These are phyloP conservation scores for Callithrix jacchus DNA, from an alignment of 2,113 vertebrate species.

Conservation along the genomic window DNA sequence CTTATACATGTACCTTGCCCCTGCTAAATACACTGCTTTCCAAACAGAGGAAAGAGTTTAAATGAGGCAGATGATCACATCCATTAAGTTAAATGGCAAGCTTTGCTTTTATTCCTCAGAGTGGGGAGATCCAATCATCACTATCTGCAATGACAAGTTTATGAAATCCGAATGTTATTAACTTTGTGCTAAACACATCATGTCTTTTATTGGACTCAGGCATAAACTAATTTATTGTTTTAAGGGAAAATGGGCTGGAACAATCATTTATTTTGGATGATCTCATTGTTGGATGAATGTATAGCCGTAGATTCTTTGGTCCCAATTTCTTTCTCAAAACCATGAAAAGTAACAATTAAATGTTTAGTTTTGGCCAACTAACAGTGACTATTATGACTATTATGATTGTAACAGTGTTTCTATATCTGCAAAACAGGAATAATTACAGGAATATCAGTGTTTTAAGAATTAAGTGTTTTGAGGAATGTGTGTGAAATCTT, in stretches of 20 bases:
- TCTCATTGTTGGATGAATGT: conserved; percentile 18
- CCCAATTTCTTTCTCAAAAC: background rate
- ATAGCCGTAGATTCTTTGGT: background rate
- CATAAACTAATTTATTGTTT: conserved; percentile 39
- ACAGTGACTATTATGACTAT: background rate
- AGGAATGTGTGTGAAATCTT: background rate
- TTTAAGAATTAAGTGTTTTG: background rate
- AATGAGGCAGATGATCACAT: background rate
- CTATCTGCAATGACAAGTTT: background rate
- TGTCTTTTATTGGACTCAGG: conserved; percentile 33
- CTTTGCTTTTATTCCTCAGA: conserved; percentile 20
- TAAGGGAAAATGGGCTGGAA: background rate
- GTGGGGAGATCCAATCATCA: conserved; percentile 4
- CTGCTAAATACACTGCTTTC: background rate
- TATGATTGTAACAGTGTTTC: background rate
- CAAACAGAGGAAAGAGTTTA: background rate
- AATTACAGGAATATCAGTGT: background rate
- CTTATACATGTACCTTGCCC: background rate
- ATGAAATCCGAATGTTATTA: background rate
- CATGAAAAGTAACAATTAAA: background rate
- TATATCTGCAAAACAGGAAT: background rate
- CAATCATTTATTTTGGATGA: conserved; percentile 18
- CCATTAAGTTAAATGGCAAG: conserved; percentile 59
- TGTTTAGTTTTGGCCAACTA: background rate
- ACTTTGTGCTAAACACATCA: conserved; percentile 27